Conservation (phyloP, 2,797 vertebrate genomes). For the Bucorvus abyssinicus region DNA sequence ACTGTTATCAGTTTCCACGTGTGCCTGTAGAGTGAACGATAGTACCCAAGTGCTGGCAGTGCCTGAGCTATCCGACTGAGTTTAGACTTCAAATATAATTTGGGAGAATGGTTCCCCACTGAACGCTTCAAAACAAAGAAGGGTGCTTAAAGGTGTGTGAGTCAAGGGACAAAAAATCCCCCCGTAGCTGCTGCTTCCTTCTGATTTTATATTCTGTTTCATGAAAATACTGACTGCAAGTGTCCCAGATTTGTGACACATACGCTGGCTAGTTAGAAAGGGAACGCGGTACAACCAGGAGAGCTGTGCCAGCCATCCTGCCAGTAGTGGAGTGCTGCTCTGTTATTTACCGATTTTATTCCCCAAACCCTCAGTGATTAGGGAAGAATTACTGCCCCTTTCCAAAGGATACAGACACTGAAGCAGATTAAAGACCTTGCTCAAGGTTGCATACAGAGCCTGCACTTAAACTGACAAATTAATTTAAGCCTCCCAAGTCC, state of each 20-base stretch:
- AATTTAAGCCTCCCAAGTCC: background rate
- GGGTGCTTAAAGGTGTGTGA: constrained; percentile 17
- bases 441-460: background rate
- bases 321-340: background rate
- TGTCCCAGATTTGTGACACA: background rate
- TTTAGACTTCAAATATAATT: constrained; percentile 1
- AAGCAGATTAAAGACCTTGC: constrained; percentile 1
- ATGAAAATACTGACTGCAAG: background rate
- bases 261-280: background rate
- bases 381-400: constrained; percentile 3
- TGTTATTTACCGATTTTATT: constrained; percentile 12
- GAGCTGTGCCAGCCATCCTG: background rate
- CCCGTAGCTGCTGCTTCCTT: constrained; percentile 25
- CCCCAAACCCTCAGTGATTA: background rate
- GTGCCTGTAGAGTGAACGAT: background rate
- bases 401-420: background rate
- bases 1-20: background rate
- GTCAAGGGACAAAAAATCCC: background rate
- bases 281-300: background rate
- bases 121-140: constrained; percentile 19
- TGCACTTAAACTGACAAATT: constrained; percentile 34
- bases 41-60: background rate
- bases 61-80: background rate
- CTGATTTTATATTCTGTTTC: constrained; percentile 43
- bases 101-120: background rate